These are phyloP conservation scores for Sphaeridia pumilis DNA, from an alignment of 2,888 invertebrate genomes.

Conservation along the genomic window DNA sequence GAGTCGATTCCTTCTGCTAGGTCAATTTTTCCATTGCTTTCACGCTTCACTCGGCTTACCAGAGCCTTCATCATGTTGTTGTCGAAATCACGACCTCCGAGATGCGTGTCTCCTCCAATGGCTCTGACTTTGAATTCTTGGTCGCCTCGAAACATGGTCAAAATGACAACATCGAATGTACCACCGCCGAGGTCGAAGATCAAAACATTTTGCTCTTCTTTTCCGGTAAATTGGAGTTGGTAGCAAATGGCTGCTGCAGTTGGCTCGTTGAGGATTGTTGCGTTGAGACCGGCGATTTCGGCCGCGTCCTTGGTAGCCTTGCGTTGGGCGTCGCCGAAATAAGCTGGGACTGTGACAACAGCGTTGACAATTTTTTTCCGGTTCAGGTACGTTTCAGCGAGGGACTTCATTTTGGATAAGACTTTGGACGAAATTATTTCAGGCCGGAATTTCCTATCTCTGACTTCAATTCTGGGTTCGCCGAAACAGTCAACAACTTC, in stretches of 20 bases:
- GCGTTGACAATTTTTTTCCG: background rate
- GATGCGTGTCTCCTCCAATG: constrained; percentile 4
- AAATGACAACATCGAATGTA: constrained; percentile 10
- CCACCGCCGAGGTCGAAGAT: constrained; percentile 14
- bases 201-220: background rate
- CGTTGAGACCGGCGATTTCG: constrained; percentile 4
- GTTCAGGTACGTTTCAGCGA: constrained; percentile 4
- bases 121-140: background rate
- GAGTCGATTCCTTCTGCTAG: constrained; percentile 1
- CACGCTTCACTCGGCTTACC: background rate
- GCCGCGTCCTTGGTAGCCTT: constrained; percentile 13
- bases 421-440: constrained; percentile 13
- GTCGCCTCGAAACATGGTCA: background rate
- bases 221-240: background rate
- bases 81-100: constrained; percentile 12
- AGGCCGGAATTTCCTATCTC: constrained; percentile 1
- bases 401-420: background rate
- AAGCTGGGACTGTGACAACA: constrained; percentile 14
- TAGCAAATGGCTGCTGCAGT: constrained; percentile 11
- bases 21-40: constrained; percentile 5
- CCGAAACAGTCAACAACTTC: constrained; percentile 59
- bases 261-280: constrained; percentile 11
- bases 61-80: constrained; percentile 4
- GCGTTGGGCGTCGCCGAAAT: constrained; percentile 9
- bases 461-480: constrained; percentile 1